Conservation (phyloP, 2,888 invertebrate genomes). For the Phytoseiulus persimilis region DNA sequence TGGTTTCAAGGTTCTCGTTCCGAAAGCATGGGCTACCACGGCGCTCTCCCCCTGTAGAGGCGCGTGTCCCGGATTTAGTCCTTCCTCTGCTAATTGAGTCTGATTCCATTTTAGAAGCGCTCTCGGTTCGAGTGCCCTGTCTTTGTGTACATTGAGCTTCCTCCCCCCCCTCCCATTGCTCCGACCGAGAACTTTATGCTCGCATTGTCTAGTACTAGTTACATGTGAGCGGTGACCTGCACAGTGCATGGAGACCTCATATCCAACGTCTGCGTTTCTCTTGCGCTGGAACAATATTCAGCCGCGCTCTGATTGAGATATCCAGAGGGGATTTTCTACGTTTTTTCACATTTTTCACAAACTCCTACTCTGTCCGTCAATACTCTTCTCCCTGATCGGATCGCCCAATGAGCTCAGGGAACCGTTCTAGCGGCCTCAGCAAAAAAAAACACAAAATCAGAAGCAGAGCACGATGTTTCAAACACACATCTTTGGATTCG, state of each 20-base stretch:
- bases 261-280: too few species aligned
- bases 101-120: not conserved
- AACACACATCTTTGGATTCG: not conserved
- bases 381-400: too few species aligned
- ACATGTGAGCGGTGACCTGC: too few species aligned
- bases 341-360: too few species aligned
- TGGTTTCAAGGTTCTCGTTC: not conserved
- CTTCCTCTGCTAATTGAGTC: not conserved
- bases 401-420: too few species aligned
- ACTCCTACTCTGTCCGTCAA: too few species aligned
- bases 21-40: not conserved
- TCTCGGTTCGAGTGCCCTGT: not conserved
- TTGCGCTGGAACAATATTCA: too few species aligned
- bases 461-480: not conserved
- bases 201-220: not conserved
- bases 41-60: not conserved
- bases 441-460: not conserved
- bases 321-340: too few species aligned
- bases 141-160: not conserved
- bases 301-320: too few species aligned
- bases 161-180: not conserved
- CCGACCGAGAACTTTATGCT: not conserved
- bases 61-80: not conserved
- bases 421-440: too few species aligned
- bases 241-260: too few species aligned